Evolutionary conservation across 2,797 vertebrate genomes (phyloP).

Genomic region (Perdix hodgsoniae): DNA sequence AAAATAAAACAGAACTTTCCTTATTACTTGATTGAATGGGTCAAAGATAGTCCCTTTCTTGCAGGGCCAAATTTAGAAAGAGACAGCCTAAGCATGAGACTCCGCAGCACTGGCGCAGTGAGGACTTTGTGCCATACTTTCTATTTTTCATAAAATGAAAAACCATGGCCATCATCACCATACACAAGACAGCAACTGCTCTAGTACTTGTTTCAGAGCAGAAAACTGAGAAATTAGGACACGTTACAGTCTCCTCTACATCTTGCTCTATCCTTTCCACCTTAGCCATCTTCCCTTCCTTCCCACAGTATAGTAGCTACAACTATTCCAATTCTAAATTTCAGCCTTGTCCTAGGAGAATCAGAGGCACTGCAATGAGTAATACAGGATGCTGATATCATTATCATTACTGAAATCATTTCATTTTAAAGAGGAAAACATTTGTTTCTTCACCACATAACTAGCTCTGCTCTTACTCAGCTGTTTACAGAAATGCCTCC

Average conservation of each 20-base stretch:
- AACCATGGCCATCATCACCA: too few relatives aligned
- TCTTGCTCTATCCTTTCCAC: too few relatives aligned
- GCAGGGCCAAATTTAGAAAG: not conserved
- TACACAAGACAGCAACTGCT: too few relatives aligned
- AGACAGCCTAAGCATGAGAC: not conserved
- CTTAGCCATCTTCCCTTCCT: too few relatives aligned
- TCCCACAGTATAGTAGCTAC: too few relatives aligned
- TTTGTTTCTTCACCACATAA: not conserved
- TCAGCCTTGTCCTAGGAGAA: not conserved
- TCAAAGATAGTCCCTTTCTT: not conserved
- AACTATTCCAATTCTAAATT: not conserved
- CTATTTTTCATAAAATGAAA: too few relatives aligned
- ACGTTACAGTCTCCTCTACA: too few relatives aligned
- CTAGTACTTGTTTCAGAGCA: too few relatives aligned
- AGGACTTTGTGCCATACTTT: too few relatives aligned
- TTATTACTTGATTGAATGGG: not conserved
- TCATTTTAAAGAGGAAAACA: not conserved
- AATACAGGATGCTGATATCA: not conserved
- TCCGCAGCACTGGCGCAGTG: not conserved
- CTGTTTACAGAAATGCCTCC: not conserved
- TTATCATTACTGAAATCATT: not conserved
- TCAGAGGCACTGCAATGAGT: not conserved
- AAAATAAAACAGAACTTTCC: not conserved
- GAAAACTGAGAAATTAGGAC: too few relatives aligned
- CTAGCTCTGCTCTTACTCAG: not conserved